These are phyloP conservation scores for Drosophila seclusa DNA, from an alignment of 2,888 invertebrate genomes.

Conservation along the genomic window DNA sequence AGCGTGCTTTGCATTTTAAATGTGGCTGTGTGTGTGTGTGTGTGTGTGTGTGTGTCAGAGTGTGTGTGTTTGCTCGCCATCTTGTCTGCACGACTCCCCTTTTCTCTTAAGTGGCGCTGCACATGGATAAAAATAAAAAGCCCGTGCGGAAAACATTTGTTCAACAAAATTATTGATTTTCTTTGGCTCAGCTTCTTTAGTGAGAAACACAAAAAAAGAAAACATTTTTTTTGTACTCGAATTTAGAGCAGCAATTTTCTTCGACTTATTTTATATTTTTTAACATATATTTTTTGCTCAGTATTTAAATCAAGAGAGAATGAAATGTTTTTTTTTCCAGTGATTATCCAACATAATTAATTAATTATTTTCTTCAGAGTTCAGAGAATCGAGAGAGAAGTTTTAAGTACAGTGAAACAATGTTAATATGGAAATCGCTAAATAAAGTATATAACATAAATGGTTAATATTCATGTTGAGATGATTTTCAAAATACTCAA, in stretches of 20 bases:
- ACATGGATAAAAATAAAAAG: constrained; percentile 26
- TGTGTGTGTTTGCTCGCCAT: constrained; percentile 60
- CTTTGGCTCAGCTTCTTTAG: background rate
- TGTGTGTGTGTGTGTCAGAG: constrained; percentile 8
- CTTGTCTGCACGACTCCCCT: constrained; percentile 43
- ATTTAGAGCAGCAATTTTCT: background rate
- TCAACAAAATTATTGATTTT: constrained; percentile 64
- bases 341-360: too few relatives aligned
- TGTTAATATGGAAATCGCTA: background rate
- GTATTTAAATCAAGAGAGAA: background rate
- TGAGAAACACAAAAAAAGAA: background rate
- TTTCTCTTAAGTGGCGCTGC: constrained; percentile 59
- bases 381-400: background rate
- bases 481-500: too few relatives aligned
- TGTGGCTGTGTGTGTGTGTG: constrained; percentile 1
- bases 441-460: background rate
- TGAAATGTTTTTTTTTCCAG: too few relatives aligned
- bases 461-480: background rate
- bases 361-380: too few relatives aligned
- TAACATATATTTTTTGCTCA: background rate
- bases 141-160: constrained; percentile 36
- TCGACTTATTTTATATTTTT: background rate
- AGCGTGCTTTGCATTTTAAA: constrained; percentile 72
- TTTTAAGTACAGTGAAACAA: background rate
- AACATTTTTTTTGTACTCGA: background rate